Evolutionary conservation across 2,888 invertebrate genomes (phyloP), one percentile per base, ranked within the genome.

Genomic region (Diarsia brunnea): DNA sequence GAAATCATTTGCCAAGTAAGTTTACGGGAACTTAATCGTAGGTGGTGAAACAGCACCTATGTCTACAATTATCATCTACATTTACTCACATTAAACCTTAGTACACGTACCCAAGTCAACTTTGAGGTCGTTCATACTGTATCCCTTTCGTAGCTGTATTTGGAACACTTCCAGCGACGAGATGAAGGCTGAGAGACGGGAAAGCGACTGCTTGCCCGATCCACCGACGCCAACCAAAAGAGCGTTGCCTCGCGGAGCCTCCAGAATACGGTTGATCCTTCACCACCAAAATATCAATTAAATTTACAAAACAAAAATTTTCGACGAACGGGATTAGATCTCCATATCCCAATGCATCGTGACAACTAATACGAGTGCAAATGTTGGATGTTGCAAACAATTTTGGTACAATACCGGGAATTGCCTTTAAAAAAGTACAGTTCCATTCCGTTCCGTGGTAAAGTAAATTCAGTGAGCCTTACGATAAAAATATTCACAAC

Each of bases 201-300:
- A 98, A 61, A 99, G 95, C 7, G 99, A 99, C 94, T 99, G 99
- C 92, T 99, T 99, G 68, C 99, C 99, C 75, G 98, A 99, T 51
- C 99, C 99, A 60, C 99, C 99, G 0, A 99, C 99, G 45, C 99
- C 99, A 38, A 99, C 98, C 24, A 99, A 95, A 45, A 99, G 95
- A 0, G 99, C 99, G 92, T 99, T 99, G 21, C 99, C 99, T 87
- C 99, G 97, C 0, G 99, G 99, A 2, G 98, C 97, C 94, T 99
- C 99, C 89, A 99, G 95, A 85, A 99, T 99, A 74, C 99, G 98
- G 93, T 98, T 99, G 79, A 99, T 99, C 85, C 98, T 97, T 21
- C 5, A 64, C 0, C 19, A 74, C 49, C 4, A 76, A 77, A 58
- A 64, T 47, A 27, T 38, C 38, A 38, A 38, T 38, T 38, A 38